A percentile compares a stretch with the other conserved stretches of the same genome.
Evolutionary conservation across 2,113 vertebrate genomes (phyloP).

Genomic region (Oreotrochilus melanogaster): DNA sequence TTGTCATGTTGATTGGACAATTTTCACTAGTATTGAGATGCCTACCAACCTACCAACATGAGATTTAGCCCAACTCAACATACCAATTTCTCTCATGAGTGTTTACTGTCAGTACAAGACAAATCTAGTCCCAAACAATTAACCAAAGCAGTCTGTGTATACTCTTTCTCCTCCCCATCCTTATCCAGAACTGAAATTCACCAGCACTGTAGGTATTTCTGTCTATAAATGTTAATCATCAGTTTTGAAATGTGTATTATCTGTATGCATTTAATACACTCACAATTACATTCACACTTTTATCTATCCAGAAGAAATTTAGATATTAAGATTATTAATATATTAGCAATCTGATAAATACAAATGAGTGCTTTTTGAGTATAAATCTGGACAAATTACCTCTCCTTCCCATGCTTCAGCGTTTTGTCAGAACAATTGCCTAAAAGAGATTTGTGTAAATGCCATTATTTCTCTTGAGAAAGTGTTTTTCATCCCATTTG

Average conservation of each 20-base stretch:
- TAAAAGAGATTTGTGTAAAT: not conserved
- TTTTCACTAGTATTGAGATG: not conserved
- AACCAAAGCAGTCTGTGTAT: not conserved
- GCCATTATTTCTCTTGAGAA: not conserved
- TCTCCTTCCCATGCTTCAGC: not conserved
- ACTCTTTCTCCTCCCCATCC: not conserved
- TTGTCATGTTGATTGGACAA: not conserved
- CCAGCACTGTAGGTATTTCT: not conserved
- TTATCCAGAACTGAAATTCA: not conserved
- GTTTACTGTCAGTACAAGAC: not conserved
- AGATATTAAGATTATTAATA: not conserved
- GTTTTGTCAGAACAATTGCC: not conserved
- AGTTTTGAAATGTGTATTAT: not conserved
- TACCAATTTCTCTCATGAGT: not conserved
- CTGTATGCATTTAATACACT: not conserved
- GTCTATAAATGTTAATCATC: not conserved
- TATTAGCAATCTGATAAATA: not conserved
- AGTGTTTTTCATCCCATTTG: not conserved
- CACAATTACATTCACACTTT: not conserved
- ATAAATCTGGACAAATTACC: not conserved
- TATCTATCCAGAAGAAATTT: not conserved
- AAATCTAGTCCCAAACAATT: not conserved
- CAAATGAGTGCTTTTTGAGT: not conserved
- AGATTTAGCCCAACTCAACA: not conserved
- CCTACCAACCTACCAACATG: not conserved